Base-by-base conservation (phyloP, 1,140 invertebrate genomes). In the Tetramorium simillimum region DNA sequence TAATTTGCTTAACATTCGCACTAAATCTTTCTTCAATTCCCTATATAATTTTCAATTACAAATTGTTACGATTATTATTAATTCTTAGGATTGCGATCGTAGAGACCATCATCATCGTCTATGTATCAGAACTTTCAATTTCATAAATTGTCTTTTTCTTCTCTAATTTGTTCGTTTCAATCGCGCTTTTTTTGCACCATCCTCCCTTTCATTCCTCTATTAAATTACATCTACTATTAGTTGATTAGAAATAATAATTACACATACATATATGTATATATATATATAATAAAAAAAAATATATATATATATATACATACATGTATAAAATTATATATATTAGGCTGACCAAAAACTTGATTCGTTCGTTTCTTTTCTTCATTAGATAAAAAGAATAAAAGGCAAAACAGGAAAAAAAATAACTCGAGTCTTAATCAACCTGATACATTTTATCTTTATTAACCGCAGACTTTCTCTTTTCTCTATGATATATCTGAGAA, bases 131-230 rank as follows among this genome's bases (percentile, higher is more conserved):
- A 77, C 37, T 77, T 77, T 63, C 56, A 69, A 46, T 46, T 78
- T 56, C 18, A 51, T 65, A 9, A 49, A 49, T 46, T 33, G 10
- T 21, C 5, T 40, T 69, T 40, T 51, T 53, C n/a, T 53, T n/a
- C 12, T 75, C 21, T 53, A 21, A 49, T 81, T 56, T 53, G 77
- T 81, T 81, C 33, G 46, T 70, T 81, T 81, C 46, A 81, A 16
- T 81, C 63, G 63, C 77, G 63, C 46, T 70, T 69, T 81, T 78
- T 67, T 37, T 70, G 63, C 77, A 81, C 33, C 21, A 78, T 12
- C 14, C 12, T 24, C 12, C 21, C 33, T 75, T 56, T 58, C 53
- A 46, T 46, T 46, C 12, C 12, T 43, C 14, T 69, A 33, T 33
- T 33, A 69, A 69, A 73, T 37, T 73, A 73, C 37, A 73, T 73